A percentile compares a stretch with the other conserved stretches of the same genome.
phyloP scores from a whole-genome alignment of 2,113 vertebrate species.

The Penelope pileata region DNA sequence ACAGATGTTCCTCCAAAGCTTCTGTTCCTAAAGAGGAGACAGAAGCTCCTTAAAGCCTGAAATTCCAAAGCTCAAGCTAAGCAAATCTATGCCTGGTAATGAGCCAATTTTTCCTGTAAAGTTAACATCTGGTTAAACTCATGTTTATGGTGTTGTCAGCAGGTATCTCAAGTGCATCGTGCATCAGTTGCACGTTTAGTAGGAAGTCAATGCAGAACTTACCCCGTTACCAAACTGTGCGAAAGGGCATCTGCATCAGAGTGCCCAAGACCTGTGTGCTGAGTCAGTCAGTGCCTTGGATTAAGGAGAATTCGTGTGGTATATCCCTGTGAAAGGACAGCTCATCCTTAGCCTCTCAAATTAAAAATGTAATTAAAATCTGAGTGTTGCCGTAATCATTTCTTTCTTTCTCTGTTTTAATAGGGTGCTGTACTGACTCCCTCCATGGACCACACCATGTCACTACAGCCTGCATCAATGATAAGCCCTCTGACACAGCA shows the following conservation, averaged over 20 bases:
- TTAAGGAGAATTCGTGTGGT: neutral
- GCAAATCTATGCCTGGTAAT: neutral
- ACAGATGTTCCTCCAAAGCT: neutral
- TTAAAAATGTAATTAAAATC: neutral
- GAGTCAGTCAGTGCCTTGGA: neutral
- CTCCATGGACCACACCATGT: slow-evolving; percentile 97
- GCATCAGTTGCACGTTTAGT: fast-evolving
- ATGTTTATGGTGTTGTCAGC: neutral
- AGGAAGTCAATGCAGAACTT: neutral
- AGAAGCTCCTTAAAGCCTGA: neutral
- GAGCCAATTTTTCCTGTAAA: neutral
- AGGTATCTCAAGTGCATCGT: neutral
- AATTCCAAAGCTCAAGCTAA: neutral
- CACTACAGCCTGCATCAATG: slow-evolving; percentile 95
- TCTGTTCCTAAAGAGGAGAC: neutral
- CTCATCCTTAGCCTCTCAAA: neutral
- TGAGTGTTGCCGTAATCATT: neutral
- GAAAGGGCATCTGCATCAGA: neutral
- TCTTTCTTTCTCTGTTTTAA: neutral
- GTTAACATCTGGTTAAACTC: neutral
- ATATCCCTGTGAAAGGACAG: neutral
- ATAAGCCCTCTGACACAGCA: slow-evolving; percentile 94
- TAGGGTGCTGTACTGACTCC: slow-evolving; percentile 97
- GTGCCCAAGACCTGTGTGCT: neutral
- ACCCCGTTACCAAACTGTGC: neutral